These are phyloP conservation scores for Phoenoteleia sp. DNA, from an alignment of 2,888 invertebrate species.

Conservation along the genomic window DNA sequence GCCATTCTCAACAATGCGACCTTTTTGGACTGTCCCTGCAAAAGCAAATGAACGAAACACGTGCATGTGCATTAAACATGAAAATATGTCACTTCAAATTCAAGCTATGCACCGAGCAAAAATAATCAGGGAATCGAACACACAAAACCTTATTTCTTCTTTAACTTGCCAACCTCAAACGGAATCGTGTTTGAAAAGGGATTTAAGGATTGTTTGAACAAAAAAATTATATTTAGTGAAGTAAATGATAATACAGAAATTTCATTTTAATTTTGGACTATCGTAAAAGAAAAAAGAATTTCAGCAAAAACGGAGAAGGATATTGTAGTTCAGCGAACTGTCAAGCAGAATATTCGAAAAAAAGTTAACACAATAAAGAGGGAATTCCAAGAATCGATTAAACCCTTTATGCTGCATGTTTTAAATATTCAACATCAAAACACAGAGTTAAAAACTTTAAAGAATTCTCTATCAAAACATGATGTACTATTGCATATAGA, in stretches of 20 bases:
- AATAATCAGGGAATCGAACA: no score
- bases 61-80: slow-evolving; percentile 48
- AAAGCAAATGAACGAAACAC: slow-evolving; percentile 34
- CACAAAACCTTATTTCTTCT: slow-evolving; percentile 8
- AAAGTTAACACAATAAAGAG: not conserved
- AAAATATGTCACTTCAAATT: slow-evolving; percentile 39
- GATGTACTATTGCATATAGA: slow-evolving; percentile 28
- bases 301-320: slow-evolving; percentile 16
- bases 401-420: not conserved
- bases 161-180: not conserved
- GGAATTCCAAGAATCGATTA: not conserved
- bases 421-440: not conserved
- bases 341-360: slow-evolving; percentile 16
- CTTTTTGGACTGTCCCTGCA: slow-evolving; percentile 44
- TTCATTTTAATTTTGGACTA: no score
- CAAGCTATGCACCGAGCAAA: slow-evolving; percentile 19
- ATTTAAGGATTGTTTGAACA: not conserved
- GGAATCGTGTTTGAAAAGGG: slow-evolving; percentile 4
- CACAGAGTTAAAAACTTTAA: not conserved
- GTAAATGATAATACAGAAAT: slow-evolving; percentile 23
- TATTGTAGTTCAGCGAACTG: slow-evolving; percentile 36
- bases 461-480: not conserved
- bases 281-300: not conserved
- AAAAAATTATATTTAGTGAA: slow-evolving; percentile 12
- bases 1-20: slow-evolving; percentile 31